phyloP scores from a whole-genome alignment of 2,113 vertebrate genomes.

The Atlantisia rogersi region DNA sequence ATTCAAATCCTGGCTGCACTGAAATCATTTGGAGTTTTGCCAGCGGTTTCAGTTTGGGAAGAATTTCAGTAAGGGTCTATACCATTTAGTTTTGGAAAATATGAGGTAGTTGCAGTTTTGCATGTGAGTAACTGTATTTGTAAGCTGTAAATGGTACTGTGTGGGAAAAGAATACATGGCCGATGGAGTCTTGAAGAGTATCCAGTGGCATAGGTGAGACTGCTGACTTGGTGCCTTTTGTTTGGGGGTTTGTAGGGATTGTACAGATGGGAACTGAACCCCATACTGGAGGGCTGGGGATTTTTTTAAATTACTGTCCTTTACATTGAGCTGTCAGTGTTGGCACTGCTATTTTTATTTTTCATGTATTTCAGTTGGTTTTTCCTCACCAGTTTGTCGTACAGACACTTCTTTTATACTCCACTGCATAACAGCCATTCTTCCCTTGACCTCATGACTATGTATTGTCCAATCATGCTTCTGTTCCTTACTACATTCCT shows the following conservation, averaged over 20 bases:
- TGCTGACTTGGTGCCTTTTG: background rate
- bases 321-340: background rate
- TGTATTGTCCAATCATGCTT: accelerated
- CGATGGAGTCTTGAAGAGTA: background rate
- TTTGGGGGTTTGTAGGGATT: background rate
- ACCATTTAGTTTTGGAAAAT: background rate
- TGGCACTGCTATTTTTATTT: background rate
- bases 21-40: background rate
- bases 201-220: background rate
- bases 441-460: background rate
- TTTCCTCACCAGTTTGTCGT: background rate
- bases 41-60: background rate
- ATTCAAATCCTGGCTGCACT: background rate
- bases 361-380: background rate
- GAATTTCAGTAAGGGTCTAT: background rate
- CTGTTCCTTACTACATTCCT: background rate
- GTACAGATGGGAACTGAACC: background rate
- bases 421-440: background rate
- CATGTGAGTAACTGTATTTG: background rate
- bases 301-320: background rate
- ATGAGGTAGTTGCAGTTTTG: background rate
- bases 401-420: background rate
- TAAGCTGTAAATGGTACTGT: background rate
- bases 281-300: background rate
- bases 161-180: background rate